Percentiles rank a stretch among this genome's conserved stretches.
Evolutionary conservation across 2,888 invertebrate species (phyloP).

Genomic region (Metacarcinus magister): DNA sequence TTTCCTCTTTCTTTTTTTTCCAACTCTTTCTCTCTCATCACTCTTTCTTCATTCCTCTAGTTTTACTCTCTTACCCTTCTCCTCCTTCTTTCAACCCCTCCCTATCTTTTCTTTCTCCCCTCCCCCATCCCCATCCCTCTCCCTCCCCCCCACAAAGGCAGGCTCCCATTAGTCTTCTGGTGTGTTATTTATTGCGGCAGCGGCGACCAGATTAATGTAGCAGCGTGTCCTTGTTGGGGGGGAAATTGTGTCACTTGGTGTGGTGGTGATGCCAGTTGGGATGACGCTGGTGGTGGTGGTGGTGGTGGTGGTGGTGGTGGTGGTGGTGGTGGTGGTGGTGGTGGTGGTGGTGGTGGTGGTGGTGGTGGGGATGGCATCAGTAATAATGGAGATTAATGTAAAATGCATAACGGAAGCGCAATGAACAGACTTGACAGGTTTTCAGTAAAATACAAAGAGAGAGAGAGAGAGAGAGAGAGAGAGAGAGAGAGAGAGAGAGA

Average conservation of each 20-base stretch:
- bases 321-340: neutral
- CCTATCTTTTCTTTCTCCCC: neutral
- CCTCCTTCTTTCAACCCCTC: neutral
- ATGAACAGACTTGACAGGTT: neutral
- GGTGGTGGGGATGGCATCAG: neutral
- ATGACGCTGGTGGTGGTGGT: neutral
- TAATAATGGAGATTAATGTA: constrained; percentile 29
- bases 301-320: neutral
- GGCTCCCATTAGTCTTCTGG: neutral
- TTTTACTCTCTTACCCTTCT: neutral
- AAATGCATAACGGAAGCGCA: neutral
- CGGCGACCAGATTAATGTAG: neutral
- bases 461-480: constrained; percentile 31
- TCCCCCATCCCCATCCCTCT: neutral
- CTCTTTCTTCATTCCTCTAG: neutral
- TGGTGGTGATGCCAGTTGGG: neutral
- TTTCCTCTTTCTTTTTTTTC: neutral
- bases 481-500: constrained; percentile 48
- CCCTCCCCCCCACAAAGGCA: neutral
- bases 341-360: neutral
- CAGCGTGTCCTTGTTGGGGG: constrained; percentile 12
- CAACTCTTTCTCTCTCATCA: neutral
- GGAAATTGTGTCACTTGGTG: constrained; percentile 8
- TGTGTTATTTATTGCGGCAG: neutral
- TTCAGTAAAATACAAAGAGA: neutral